Percentiles rank a stretch among this genome's conserved stretches.
phyloP scores from a whole-genome alignment of 2,797 vertebrate species.

The Falco biarmicus region DNA sequence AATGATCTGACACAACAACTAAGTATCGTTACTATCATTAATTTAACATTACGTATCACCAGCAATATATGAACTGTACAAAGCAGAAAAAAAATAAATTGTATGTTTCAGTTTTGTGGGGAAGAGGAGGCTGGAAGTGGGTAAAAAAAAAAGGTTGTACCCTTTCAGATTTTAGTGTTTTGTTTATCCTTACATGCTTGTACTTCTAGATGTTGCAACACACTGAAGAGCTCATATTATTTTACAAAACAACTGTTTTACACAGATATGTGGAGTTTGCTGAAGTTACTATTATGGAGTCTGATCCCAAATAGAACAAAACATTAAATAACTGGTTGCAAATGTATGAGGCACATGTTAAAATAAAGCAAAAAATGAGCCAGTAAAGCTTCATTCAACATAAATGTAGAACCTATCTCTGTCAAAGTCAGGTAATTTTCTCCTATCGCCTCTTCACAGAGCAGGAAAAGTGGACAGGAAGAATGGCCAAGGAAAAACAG shows the following conservation, averaged over 20 bases:
- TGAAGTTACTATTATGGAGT: neutral
- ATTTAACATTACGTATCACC: neutral
- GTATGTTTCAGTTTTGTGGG: neutral
- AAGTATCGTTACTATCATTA: neutral
- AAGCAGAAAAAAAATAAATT: neutral
- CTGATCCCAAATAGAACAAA: neutral
- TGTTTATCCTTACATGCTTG: neutral
- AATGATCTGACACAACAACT: neutral
- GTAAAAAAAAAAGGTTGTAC: neutral
- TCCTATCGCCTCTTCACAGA: neutral
- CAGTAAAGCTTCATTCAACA: neutral
- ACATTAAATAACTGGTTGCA: neutral
- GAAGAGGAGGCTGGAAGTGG: neutral
- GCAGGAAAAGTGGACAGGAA: rapidly evolving
- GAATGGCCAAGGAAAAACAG: neutral
- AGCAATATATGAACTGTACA: neutral
- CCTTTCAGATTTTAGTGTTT: neutral
- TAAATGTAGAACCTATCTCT: neutral
- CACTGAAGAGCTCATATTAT: neutral
- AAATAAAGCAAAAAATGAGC: neutral
- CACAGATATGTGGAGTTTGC: neutral
- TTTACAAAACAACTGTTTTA: neutral
- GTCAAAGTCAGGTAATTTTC: neutral
- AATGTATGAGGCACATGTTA: neutral
- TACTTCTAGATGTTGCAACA: neutral